Evolutionary conservation across 2,888 invertebrate genomes (phyloP).

Genomic region (Polydesmus complanatus): DNA sequence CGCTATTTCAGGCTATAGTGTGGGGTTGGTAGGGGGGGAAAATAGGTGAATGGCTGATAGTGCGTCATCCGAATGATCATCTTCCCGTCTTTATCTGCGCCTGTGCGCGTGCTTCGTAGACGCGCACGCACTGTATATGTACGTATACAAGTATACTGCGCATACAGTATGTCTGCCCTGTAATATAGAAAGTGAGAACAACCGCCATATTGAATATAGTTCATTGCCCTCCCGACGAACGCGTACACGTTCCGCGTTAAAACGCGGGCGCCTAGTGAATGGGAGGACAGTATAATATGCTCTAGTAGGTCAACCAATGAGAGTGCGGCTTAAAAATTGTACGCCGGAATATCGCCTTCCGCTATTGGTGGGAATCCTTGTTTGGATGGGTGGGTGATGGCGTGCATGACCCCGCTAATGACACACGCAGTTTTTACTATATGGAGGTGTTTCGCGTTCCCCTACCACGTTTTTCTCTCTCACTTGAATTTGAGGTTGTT

Average conservation of each 20-base stretch:
- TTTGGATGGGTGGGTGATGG: background rate
- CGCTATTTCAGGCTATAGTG: too few relatives aligned
- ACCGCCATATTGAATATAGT: background rate
- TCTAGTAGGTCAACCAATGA: constrained; percentile 17
- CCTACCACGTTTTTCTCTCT: too few relatives aligned
- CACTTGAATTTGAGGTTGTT: background rate
- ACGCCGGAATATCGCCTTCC: background rate
- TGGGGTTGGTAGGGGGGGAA: too few relatives aligned
- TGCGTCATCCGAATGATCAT: too few relatives aligned
- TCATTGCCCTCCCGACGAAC: background rate
- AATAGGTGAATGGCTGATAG: too few relatives aligned
- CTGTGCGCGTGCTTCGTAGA: too few relatives aligned
- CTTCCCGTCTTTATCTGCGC: too few relatives aligned
- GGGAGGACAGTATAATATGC: constrained; percentile 5
- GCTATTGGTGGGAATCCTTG: background rate
- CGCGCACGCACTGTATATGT: too few relatives aligned
- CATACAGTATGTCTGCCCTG: background rate
- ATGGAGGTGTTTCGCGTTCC: too few relatives aligned
- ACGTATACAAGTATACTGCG: background rate
- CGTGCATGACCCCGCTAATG: constrained; percentile 1
- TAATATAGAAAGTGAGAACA: background rate
- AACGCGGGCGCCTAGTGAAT: background rate
- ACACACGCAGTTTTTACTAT: too few relatives aligned
- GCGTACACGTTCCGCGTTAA: too few relatives aligned
- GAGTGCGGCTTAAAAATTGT: background rate